Conservation (phyloP, 2,113 vertebrate species). For the Macrotus californicus region DNA sequence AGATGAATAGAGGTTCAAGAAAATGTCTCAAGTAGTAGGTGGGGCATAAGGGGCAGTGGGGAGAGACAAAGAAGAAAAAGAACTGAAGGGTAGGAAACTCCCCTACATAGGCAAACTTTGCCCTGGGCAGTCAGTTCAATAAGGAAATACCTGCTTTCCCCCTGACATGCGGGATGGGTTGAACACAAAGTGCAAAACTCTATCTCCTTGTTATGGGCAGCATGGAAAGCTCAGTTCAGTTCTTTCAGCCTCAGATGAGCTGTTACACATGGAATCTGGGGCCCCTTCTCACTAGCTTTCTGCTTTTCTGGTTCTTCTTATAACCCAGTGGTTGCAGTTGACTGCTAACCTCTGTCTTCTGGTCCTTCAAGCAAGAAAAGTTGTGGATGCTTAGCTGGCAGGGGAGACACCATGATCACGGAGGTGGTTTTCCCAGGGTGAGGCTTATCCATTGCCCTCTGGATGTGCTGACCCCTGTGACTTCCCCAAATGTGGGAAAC, state of each 20-base stretch:
- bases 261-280: neutral
- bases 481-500: too few species aligned
- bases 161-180: neutral
- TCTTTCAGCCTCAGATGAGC: neutral
- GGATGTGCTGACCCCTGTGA: too few species aligned
- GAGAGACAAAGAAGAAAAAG: neutral
- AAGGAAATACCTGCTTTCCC: neutral
- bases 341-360: neutral
- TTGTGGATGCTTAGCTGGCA: too few species aligned
- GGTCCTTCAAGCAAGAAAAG: neutral
- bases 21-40: neutral
- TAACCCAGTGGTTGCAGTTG: neutral
- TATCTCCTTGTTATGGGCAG: neutral
- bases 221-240: neutral
- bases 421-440: too few species aligned
- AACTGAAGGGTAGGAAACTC: neutral
- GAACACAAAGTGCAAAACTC: neutral
- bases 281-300: neutral
- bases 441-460: too few species aligned
- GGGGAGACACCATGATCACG: too few species aligned
- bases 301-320: neutral
- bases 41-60: neutral
- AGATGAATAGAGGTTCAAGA: neutral
- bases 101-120: neutral
- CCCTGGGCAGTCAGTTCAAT: neutral